Percentiles rank a stretch among this genome's conserved stretches.
Evolutionary conservation across 2,888 invertebrate genomes (phyloP).

Genomic region (Xestia sexstrigata): DNA sequence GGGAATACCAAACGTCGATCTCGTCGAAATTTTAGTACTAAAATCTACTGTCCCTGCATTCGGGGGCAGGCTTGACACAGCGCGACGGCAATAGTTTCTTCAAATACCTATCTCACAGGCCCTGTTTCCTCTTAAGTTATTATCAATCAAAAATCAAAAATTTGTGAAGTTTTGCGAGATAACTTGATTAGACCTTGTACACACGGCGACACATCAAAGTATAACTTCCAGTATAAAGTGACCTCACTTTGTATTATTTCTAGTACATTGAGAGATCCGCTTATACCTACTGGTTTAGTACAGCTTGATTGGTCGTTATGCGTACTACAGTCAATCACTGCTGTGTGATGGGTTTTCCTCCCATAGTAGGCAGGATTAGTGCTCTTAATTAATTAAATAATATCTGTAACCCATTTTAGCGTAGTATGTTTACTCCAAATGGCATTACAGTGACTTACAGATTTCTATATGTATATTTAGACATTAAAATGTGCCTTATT

Average conservation of each 20-base stretch:
- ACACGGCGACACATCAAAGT: neutral
- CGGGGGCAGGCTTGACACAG: too few species aligned
- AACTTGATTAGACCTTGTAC: neutral
- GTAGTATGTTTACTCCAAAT: slow-evolving; percentile 75
- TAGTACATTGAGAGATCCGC: neutral
- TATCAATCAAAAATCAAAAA: neutral
- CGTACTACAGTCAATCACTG: neutral
- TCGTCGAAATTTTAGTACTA: too few species aligned
- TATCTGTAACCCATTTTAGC: slow-evolving; percentile 60
- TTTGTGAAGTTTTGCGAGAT: neutral
- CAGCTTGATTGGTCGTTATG: neutral
- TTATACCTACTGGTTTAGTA: neutral
- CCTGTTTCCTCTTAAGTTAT: too few species aligned
- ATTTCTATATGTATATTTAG: slow-evolving; percentile 84
- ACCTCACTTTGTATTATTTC: neutral
- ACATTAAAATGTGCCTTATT: slow-evolving; percentile 71
- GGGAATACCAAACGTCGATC: too few species aligned
- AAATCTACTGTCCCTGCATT: too few species aligned
- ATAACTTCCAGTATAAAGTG: neutral
- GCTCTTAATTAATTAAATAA: slow-evolving; percentile 18
- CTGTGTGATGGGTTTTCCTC: neutral
- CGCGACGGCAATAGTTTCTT: too few species aligned
- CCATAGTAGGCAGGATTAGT: neutral
- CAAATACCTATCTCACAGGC: too few species aligned
- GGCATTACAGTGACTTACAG: slow-evolving; percentile 83